These are phyloP conservation scores for Xenentodon cancila DNA, from an alignment of 2,797 vertebrate genomes.

Conservation along the genomic window DNA sequence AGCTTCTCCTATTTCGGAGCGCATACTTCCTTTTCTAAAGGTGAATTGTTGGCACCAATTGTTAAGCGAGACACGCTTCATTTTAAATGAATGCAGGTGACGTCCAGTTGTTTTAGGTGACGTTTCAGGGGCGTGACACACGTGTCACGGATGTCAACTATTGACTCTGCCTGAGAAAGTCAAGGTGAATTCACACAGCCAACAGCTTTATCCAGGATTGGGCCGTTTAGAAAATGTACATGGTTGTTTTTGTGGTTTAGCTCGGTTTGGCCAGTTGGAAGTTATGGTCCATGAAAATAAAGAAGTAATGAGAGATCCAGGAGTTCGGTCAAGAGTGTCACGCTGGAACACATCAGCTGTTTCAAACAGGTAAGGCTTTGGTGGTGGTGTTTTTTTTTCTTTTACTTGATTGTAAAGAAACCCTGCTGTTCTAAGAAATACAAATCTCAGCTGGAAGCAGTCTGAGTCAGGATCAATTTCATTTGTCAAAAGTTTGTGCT, in stretches of 20 bases:
- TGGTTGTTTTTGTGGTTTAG: conserved; percentile 12
- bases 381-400: neutral
- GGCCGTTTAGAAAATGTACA: neutral
- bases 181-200: conserved; percentile 4
- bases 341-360: neutral
- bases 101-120: conserved; percentile 18
- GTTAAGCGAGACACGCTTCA: conserved; percentile 1
- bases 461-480: too few species aligned
- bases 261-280: conserved; percentile 6
- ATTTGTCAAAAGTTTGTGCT: too few species aligned
- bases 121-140: conserved; percentile 50
- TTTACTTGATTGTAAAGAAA: neutral
- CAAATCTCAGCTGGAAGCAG: too few species aligned
- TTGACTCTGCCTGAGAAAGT: conserved; percentile 26
- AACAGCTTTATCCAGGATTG: neutral
- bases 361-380: conserved; percentile 55
- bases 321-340: conserved; percentile 14
- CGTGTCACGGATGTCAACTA: conserved; percentile 25
- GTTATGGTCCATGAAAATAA: conserved; percentile 47
- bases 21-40: neutral
- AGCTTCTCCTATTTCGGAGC: neutral
- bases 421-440: too few species aligned
- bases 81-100: conserved; percentile 8
- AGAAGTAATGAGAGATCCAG: conserved; percentile 29
- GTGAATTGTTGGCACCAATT: neutral